Evolutionary conservation across 2,888 invertebrate genomes (phyloP).

Genomic region (Ochropleura leucogaster): DNA sequence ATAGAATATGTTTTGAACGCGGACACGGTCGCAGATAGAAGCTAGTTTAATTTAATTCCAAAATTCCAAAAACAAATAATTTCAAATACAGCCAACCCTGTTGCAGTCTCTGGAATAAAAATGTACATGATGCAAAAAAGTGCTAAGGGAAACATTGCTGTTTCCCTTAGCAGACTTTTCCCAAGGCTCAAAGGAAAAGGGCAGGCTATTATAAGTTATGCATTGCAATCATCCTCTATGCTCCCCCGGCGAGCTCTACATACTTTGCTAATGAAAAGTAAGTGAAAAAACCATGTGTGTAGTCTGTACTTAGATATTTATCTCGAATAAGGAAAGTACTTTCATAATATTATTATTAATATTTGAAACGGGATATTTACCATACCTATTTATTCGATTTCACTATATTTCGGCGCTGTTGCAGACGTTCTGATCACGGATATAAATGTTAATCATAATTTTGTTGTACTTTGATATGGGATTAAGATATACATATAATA

Average conservation of each 20-base stretch:
- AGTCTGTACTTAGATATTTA: constrained; percentile 30
- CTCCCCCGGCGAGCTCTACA: constrained; percentile 22
- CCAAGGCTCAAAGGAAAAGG: constrained; percentile 46
- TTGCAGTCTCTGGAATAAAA: neutral
- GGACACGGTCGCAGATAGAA: neutral
- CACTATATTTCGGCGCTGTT: too few species aligned
- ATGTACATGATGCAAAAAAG: constrained; percentile 8
- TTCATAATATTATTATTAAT: too few species aligned
- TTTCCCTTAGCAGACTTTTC: too few species aligned
- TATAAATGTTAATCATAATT: too few species aligned
- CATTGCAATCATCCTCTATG: constrained; percentile 56
- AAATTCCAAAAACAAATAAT: constrained; percentile 1
- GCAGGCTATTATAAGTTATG: constrained; percentile 56
- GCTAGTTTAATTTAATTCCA: too few species aligned
- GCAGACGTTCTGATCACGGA: too few species aligned
- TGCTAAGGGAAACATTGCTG: constrained; percentile 10
- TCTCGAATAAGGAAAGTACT: constrained; percentile 16
- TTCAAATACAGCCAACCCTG: neutral
- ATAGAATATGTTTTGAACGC: neutral
- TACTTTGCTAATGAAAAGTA: constrained; percentile 57
- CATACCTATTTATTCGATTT: too few species aligned
- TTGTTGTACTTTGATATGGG: too few species aligned
- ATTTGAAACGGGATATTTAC: too few species aligned
- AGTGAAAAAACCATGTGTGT: constrained; percentile 31
- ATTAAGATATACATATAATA: too few species aligned